phyloP scores from a whole-genome alignment of 2,888 invertebrate species.

The Geotrupes spiniger region DNA sequence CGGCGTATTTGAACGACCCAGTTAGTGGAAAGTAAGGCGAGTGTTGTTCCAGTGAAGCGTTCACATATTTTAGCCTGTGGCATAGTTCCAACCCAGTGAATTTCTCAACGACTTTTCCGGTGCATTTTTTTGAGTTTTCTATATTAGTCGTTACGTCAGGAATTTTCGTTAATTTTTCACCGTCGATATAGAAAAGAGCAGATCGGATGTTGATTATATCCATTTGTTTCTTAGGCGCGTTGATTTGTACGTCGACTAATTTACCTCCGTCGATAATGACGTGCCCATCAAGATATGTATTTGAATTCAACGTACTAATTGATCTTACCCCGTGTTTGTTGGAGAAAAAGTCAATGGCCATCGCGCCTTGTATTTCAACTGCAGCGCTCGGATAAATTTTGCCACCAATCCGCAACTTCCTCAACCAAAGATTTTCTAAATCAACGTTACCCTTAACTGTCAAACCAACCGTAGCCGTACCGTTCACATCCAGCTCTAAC shows the following conservation, averaged over 20 bases:
- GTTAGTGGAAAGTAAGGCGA: constrained; percentile 32
- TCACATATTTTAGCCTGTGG: constrained; percentile 28
- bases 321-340: constrained; percentile 28
- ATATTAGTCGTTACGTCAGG: constrained; percentile 23
- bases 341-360: constrained; percentile 24
- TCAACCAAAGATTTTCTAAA: constrained; percentile 27
- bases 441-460: constrained; percentile 29
- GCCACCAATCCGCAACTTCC: constrained; percentile 28
- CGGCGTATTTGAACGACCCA: constrained; percentile 29
- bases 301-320: constrained; percentile 27
- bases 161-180: constrained; percentile 16
- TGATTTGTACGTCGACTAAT: constrained; percentile 31
- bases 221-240: constrained; percentile 32
- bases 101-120: constrained; percentile 23
- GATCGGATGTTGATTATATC: constrained; percentile 30
- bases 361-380: constrained; percentile 27
- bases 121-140: constrained; percentile 26
- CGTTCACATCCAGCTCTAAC: constrained; percentile 28
- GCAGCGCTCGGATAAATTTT: constrained; percentile 31
- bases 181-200: constrained; percentile 23
- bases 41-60: constrained; percentile 22
- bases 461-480: constrained; percentile 29
- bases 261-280: constrained; percentile 28
- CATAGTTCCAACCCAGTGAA: constrained; percentile 30
- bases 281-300: constrained; percentile 31